Evolutionary conservation across 2,797 vertebrate genomes (phyloP).

Genomic region (Crenichthys baileyi): DNA sequence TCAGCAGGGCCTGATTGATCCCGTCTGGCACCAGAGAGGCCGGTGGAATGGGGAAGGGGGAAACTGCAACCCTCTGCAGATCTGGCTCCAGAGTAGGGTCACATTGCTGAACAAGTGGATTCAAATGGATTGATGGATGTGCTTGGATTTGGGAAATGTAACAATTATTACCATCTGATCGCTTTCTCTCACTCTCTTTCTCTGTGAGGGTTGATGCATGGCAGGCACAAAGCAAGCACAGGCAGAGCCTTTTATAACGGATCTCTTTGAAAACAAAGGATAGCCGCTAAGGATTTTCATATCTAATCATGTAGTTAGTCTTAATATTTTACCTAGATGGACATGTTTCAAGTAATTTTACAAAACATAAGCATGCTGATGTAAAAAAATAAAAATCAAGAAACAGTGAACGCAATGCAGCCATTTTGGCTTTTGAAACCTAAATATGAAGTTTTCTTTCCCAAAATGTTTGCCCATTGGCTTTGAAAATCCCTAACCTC

Average conservation of each 20-base stretch:
- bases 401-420: neutral
- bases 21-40: constrained; percentile 53
- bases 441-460: constrained; percentile 20
- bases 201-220: constrained; percentile 8
- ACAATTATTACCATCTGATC: constrained; percentile 44
- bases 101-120: constrained; percentile 35
- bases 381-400: neutral
- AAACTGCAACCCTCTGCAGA: constrained; percentile 52
- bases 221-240: constrained; percentile 2
- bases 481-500: constrained; percentile 36
- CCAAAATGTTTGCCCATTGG: constrained; percentile 40
- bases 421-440: constrained; percentile 26
- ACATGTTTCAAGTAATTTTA: neutral
- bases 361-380: neutral
- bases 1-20: constrained; percentile 65
- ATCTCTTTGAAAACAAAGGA: constrained; percentile 3
- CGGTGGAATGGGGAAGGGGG: constrained; percentile 34
- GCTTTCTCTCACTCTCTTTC: neutral
- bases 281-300: neutral
- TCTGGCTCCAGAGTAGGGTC: constrained; percentile 49
- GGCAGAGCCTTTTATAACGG: neutral
- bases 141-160: constrained; percentile 28
- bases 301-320: neutral
- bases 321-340: neutral
- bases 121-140: constrained; percentile 41